These are phyloP conservation scores for Patella ulyssiponensis DNA, from an alignment of 2,888 invertebrate genomes.

Conservation along the genomic window DNA sequence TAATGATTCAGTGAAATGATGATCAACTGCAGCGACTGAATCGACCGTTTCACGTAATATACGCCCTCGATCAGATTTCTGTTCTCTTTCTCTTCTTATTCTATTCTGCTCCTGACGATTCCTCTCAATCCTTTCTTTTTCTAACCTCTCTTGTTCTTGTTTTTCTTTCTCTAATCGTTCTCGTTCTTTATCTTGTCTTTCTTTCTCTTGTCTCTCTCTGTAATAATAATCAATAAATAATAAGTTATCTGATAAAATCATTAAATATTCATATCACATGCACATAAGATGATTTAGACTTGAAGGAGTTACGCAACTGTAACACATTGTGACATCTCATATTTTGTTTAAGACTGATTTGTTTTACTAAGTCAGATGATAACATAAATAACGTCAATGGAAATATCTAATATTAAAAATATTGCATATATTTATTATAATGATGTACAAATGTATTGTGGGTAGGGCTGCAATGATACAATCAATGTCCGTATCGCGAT, in stretches of 20 bases:
- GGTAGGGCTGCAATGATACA: no score
- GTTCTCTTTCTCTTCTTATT: slow-evolving; percentile 46
- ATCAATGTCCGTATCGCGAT: no score
- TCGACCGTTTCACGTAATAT: slow-evolving; percentile 60
- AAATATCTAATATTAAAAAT: no score
- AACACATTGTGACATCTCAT: no score
- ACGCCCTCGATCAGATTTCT: slow-evolving; percentile 53
- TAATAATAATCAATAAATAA: slow-evolving; percentile 24
- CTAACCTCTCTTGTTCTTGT: slow-evolving; percentile 73
- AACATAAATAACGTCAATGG: no score
- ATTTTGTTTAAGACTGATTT: no score
- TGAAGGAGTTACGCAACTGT: no score
- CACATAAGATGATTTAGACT: no score
- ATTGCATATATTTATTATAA: no score
- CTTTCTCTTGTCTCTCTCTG: slow-evolving; percentile 57
- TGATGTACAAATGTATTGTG: no score
- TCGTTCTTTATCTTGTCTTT: slow-evolving; percentile 50
- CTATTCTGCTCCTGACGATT: slow-evolving; percentile 51
- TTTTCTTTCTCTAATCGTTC: slow-evolving; percentile 54
- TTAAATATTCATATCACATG: no score
- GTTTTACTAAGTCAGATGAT: no score
- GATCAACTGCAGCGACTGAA: slow-evolving; percentile 76
- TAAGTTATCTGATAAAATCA: not conserved
- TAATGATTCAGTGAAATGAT: slow-evolving; percentile 91
- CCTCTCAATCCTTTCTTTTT: slow-evolving; percentile 76